Evolutionary conservation across 2,113 vertebrate species (phyloP), one percentile per base, ranked within the genome.

Genomic region (Petroica traversi): DNA sequence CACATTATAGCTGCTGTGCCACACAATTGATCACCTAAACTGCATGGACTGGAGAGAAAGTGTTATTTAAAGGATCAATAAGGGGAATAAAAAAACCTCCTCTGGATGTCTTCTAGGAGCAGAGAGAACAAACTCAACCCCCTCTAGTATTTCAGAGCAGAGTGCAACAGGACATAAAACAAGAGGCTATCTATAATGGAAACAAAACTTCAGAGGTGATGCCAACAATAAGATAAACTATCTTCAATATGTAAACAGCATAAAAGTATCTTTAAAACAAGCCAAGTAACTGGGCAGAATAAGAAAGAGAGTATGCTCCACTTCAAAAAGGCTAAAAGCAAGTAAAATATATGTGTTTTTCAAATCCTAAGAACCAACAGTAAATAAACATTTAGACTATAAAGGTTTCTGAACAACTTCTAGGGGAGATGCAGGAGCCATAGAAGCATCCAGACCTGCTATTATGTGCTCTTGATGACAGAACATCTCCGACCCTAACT

Each of bases 1-100:
- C 57, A 77, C 11, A 9, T 88, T 88, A 67, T 4, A 63, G 63
- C 45, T 88, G 36, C 52, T 86, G 59, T 77, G 34, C 55, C 80
- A 84, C 86, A 81, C 23, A 75, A 78, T 3, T 74, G 76, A 91
- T 78, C 83, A 93, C 68, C 51, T 86, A 77, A 95, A 90, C 91
- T 81, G 43, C 57, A 55, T 26, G 22, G 31, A 93, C 25, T 45
- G 45, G 8, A 84, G 38, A 93, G 9, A 93, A 93, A 62, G 22
- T 25, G 22, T 55, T 86, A 51, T n/a, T 94, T 88, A 86, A 58
- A 86, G 51, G 55, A 74, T 73, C 55, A 52, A 4, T 48, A 91
- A 63, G 13, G 33, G 6, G 7, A 12, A 54, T 34, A 17, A 16
- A 43, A 68, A 91, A 43, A 25, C 6, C n/a, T 73, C 5, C 20